These are phyloP conservation scores for Ceratosolen solmsi DNA, from an alignment of 1,140 invertebrate genomes.

Conservation along the genomic window DNA sequence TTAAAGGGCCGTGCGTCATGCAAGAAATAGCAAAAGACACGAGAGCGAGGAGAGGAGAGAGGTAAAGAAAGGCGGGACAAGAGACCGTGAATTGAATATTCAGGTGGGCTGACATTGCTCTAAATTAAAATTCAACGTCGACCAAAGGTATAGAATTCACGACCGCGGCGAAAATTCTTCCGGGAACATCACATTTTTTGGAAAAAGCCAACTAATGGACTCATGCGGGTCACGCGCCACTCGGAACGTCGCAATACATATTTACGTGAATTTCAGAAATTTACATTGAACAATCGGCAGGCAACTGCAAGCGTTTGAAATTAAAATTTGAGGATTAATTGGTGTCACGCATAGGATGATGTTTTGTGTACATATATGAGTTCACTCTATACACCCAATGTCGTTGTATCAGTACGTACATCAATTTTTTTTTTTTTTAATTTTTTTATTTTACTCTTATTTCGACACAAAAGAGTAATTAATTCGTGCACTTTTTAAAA, in stretches of 20 bases:
- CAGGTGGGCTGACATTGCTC: neutral
- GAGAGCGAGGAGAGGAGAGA: neutral
- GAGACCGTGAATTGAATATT: slow-evolving; percentile 40
- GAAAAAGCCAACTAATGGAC: neutral
- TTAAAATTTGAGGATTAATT: neutral
- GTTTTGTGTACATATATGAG: neutral
- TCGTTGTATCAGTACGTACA: no score
- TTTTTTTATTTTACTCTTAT: neutral
- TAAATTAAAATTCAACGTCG: slow-evolving; percentile 40
- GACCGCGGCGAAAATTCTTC: neutral
- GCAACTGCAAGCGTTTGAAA: neutral
- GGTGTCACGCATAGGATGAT: neutral
- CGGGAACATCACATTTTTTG: slow-evolving; percentile 9
- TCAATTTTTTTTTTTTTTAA: neutral
- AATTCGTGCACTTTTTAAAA: neutral
- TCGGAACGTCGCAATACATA: no score
- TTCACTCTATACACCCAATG: no score
- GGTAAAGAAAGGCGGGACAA: neutral
- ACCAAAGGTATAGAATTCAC: neutral
- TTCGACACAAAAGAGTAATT: neutral
- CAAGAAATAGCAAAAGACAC: neutral
- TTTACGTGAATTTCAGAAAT: neutral
- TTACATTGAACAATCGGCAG: neutral
- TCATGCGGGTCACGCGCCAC: slow-evolving; percentile 23
- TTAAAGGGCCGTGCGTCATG: slow-evolving; percentile 6